Conservation (phyloP, 2,888 invertebrate species). For the Eledone cirrhosa region DNA sequence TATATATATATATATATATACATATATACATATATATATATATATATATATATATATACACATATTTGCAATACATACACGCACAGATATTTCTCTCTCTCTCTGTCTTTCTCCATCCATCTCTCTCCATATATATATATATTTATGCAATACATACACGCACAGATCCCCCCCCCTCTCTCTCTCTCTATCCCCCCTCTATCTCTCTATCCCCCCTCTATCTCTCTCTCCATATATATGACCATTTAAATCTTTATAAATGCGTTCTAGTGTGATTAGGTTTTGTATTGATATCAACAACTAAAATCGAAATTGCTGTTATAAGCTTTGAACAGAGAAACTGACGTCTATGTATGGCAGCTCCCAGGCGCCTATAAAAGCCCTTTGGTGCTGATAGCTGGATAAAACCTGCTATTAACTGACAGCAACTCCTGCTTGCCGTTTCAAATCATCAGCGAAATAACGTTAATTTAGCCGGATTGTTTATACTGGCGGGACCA, state of each 20-base stretch:
- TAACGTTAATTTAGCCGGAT: constrained; percentile 24
- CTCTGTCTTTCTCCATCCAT: no score
- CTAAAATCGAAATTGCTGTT: background rate
- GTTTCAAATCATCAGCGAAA: constrained; percentile 10
- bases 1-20: background rate
- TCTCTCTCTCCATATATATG: background rate
- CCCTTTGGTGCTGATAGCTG: constrained; percentile 18
- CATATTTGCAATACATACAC: background rate
- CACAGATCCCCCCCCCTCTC: background rate
- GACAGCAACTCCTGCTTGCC: constrained; percentile 10
- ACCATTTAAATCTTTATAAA: no score
- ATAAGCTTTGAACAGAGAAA: constrained; percentile 12
- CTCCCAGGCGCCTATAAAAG: background rate
- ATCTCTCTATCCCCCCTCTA: background rate
- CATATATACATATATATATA: background rate
- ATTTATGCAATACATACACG: background rate
- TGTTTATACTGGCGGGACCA: constrained; percentile 22
- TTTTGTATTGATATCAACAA: background rate
- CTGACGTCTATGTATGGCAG: background rate
- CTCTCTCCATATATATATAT: background rate
- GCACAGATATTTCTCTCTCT: background rate
- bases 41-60: background rate
- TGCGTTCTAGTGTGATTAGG: no score
- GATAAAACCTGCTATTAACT: constrained; percentile 21
- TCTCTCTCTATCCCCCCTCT: background rate